Evolutionary conservation across 2,797 vertebrate species (phyloP).

Genomic region (Sandelia bainsii): DNA sequence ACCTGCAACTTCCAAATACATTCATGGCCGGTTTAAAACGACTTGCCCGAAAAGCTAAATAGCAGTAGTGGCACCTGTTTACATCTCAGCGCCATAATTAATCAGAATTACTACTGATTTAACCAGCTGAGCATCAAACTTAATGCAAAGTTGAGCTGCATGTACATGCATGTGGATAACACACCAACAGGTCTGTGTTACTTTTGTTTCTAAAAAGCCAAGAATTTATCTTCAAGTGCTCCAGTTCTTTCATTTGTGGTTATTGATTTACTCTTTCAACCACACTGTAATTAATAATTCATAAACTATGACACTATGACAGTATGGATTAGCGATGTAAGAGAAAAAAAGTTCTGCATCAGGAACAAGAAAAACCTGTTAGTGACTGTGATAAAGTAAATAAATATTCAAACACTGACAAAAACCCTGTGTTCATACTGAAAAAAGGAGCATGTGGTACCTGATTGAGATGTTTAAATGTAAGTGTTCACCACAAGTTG

Average conservation of each 20-base stretch:
- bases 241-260: background rate
- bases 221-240: background rate
- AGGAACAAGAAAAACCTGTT: background rate
- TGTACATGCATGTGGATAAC: background rate
- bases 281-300: background rate
- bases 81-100: slow-evolving; percentile 25
- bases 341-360: background rate
- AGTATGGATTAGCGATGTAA: background rate
- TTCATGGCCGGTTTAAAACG: slow-evolving; percentile 26
- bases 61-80: too few species aligned
- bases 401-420: background rate
- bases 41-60: too few species aligned
- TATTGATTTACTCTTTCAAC: background rate
- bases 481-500: background rate
- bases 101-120: slow-evolving; percentile 34
- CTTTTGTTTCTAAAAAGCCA: background rate
- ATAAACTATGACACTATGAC: slow-evolving; percentile 11
- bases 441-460: background rate
- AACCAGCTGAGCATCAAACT: background rate
- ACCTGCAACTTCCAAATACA: slow-evolving; percentile 64
- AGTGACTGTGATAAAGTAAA: background rate
- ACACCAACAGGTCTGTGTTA: slow-evolving; percentile 4
- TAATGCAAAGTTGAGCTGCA: background rate
- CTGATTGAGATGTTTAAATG: background rate
- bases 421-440: background rate